phyloP scores from a whole-genome alignment of 2,888 invertebrate genomes.

The Drosophila atroscutellata region DNA sequence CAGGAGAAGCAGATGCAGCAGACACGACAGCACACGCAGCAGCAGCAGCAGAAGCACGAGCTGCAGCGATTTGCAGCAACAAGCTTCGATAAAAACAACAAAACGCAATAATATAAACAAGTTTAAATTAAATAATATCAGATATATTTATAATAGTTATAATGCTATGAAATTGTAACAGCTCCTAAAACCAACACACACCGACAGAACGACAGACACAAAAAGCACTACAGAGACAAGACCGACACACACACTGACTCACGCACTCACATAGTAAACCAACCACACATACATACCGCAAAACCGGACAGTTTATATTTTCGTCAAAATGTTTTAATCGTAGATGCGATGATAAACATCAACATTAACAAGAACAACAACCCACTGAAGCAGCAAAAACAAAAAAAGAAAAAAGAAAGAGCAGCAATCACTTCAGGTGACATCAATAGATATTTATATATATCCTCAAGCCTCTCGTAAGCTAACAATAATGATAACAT shows the following conservation, averaged over 20 bases:
- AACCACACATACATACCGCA: conserved; percentile 3
- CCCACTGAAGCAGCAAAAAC: conserved; percentile 51
- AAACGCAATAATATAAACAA: conserved; percentile 74
- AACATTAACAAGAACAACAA: conserved; percentile 24
- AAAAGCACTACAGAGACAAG: conserved; percentile 19
- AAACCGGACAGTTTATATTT: conserved; percentile 51
- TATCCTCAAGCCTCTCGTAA: conserved; percentile 64
- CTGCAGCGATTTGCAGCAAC: conserved; percentile 42
- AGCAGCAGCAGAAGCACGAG: conserved; percentile 27
- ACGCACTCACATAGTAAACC: conserved; percentile 8
- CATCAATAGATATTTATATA: conserved; percentile 47
- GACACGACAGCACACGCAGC: conserved; percentile 3
- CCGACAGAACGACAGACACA: conserved; percentile 31
- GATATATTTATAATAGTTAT: conserved; percentile 76
- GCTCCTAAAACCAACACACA: conserved; percentile 52
- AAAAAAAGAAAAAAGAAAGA: conserved; percentile 11
- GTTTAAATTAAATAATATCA: conserved; percentile 76
- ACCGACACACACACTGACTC: conserved; percentile 10
- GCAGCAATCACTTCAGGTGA: conserved; percentile 31
- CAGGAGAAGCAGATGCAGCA: conserved; percentile 37
- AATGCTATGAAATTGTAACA: conserved; percentile 77
- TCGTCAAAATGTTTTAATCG: conserved; percentile 49
- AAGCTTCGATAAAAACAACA: conserved; percentile 55
- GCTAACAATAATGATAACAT: conserved; percentile 60
- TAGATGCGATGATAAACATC: conserved; percentile 24